These are phyloP conservation scores for Serripes groenlandicus DNA, from an alignment of 2,888 invertebrate genomes.

Conservation along the genomic window DNA sequence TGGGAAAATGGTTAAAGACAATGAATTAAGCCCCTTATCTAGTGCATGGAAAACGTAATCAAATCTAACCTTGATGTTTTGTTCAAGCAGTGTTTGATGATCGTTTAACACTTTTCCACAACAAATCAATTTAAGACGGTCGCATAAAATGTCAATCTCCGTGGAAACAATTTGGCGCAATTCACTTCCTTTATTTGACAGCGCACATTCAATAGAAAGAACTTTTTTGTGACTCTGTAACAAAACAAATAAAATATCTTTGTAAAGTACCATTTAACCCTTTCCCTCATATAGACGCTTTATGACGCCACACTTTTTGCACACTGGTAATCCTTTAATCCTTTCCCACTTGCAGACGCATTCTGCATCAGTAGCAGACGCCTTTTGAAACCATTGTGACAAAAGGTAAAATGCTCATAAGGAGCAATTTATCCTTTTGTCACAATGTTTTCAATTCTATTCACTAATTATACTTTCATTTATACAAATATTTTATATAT, in stretches of 20 bases:
- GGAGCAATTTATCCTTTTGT: not conserved
- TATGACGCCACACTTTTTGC: too few species aligned
- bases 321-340: too few species aligned
- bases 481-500: too few species aligned
- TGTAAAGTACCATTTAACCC: too few species aligned
- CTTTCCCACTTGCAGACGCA: too few species aligned
- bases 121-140: slow-evolving; percentile 82
- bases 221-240: slow-evolving; percentile 14
- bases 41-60: too few species aligned
- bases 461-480: too few species aligned
- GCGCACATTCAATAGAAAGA: slow-evolving; percentile 74
- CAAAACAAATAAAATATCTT: too few species aligned
- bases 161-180: slow-evolving; percentile 74
- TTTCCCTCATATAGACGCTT: too few species aligned
- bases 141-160: slow-evolving; percentile 48
- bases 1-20: too few species aligned
- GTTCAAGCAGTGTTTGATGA: slow-evolving; percentile 71
- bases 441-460: not conserved
- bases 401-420: not conserved
- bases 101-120: slow-evolving; percentile 81
- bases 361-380: too few species aligned
- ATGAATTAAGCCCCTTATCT: too few species aligned
- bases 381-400: not conserved
- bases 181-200: slow-evolving; percentile 73
- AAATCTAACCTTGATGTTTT: slow-evolving; percentile 80